Percentiles rank a stretch among this genome's conserved stretches.
These are phyloP conservation scores for Corydoras maculifer DNA, from an alignment of 2,113 vertebrate species.

Conservation along the genomic window DNA sequence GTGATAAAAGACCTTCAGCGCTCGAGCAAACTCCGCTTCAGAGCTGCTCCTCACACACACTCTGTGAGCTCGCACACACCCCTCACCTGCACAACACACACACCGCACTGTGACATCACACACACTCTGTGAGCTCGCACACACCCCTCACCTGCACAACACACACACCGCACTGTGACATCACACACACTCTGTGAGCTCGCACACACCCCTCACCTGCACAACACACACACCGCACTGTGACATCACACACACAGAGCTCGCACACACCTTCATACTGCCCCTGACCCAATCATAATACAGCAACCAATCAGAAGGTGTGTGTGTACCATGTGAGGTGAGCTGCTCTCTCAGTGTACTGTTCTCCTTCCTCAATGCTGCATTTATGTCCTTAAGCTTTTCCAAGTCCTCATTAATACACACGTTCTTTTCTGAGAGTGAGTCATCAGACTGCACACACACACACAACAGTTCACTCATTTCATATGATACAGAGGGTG, in stretches of 20 bases:
- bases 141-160: no score
- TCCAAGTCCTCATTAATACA: constrained; percentile 72
- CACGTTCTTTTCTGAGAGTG: constrained; percentile 55
- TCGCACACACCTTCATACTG: no score
- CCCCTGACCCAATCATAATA: no score
- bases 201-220: constrained; percentile 46
- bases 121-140: neutral
- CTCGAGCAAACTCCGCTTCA: constrained; percentile 74
- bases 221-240: neutral
- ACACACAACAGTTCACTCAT: constrained; percentile 1
- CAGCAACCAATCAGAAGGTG: neutral
- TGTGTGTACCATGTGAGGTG: constrained; percentile 8
- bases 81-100: constrained; percentile 42
- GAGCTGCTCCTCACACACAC: constrained; percentile 56
- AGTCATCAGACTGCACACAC: constrained; percentile 43
- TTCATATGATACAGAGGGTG: neutral
- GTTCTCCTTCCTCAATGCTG: constrained; percentile 72
- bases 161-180: no score
- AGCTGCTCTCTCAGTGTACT: constrained; percentile 59
- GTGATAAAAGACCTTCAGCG: constrained; percentile 81
- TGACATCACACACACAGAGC: no score
- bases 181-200: no score
- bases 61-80: constrained; percentile 36
- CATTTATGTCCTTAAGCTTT: constrained; percentile 66
- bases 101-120: neutral